Evolutionary conservation across 2,113 vertebrate genomes (phyloP), one percentile per base, ranked within the genome.

Genomic region (Petaurus breviceps): DNA sequence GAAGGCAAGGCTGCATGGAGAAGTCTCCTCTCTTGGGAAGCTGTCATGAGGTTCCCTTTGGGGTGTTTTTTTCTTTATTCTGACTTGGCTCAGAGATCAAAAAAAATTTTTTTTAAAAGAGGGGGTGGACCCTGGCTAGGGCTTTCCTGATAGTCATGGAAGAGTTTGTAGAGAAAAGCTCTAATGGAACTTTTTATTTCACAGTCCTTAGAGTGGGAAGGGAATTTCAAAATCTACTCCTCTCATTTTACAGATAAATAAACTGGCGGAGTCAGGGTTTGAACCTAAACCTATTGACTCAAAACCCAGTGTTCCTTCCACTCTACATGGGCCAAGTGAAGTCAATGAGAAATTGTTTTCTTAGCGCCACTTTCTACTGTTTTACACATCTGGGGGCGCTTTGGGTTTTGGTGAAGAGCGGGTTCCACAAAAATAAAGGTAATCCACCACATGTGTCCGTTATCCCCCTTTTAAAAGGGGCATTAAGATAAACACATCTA

Each of bases 391-490:
- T 95, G 89, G 43, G 51, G 68, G 51, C 91, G 11, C 8, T 93
- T 51, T 90, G 1, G 57, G 6, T 49, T 96, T 95, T 93, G 61
- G 51, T 91, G 0, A 31, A 95, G 51, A 92, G 52, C 26, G 61
- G 92, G 49, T 43, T 93, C 16, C 77, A 47, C 31, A 95, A 94
- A 95, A 50, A 49, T 19, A 95, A 37, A 51, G 89, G 89, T 46
- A 90, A 95, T 90, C 92, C 43, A 96, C 53, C 1, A 93, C 26
- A 47, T 26, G 90, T 3, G 2, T 92, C 95, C 90, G 68, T 0
- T 92, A 90, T 95, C 90, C 94, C 68, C 47, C 90, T 93, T 97
- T 96, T 54, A 90, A 94, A 91, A 92, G 51, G 50, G 52, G 50
- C 54, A 51, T 95, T 96, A 93, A 2, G 93, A 53, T 94, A 51